A percentile compares a stretch with the other conserved stretches of the same genome.
Conservation (phyloP, 2,888 invertebrate species). For the Drosophila paramelanica region DNA sequence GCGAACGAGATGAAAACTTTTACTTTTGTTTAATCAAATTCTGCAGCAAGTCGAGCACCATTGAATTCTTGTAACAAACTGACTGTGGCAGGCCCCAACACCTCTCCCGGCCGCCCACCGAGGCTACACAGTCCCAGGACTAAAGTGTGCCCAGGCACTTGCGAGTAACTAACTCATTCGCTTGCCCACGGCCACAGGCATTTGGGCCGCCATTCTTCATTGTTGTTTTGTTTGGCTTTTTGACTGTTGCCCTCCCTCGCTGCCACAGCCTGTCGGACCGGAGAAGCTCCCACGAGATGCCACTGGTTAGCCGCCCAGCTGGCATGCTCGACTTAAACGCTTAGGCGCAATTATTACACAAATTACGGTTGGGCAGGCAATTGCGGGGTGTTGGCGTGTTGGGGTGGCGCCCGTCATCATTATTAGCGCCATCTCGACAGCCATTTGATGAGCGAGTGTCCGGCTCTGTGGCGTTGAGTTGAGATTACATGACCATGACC, state of each 20-base stretch:
- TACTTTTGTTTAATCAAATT: slow-evolving; percentile 80
- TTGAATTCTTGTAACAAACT: slow-evolving; percentile 68
- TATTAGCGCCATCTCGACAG: slow-evolving; percentile 67
- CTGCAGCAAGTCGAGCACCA: slow-evolving; percentile 71
- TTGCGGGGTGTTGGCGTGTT: background rate
- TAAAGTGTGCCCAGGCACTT: slow-evolving; percentile 35
- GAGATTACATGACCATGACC: slow-evolving; percentile 54
- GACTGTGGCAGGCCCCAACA: slow-evolving; percentile 8
- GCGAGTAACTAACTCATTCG: slow-evolving; percentile 56
- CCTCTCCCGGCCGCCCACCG: background rate
- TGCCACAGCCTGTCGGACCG: too few relatives aligned
- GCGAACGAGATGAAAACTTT: slow-evolving; percentile 70
- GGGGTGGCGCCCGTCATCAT: slow-evolving; percentile 42
- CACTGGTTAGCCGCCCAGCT: slow-evolving; percentile 63
- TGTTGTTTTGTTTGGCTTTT: slow-evolving; percentile 55
- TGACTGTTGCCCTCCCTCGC: slow-evolving; percentile 25
- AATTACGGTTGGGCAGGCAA: slow-evolving; percentile 54
- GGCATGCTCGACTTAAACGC: slow-evolving; percentile 77
- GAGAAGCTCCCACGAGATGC: slow-evolving; percentile 61
- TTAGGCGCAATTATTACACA: slow-evolving; percentile 80
- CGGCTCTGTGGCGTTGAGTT: slow-evolving; percentile 43
- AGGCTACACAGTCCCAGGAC: slow-evolving; percentile 1
- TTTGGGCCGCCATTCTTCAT: slow-evolving; percentile 43
- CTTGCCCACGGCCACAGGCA: slow-evolving; percentile 44
- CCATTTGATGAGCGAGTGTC: slow-evolving; percentile 53